Base-by-base conservation (phyloP, 2,797 vertebrate species). In the Alauda arvensis region DNA sequence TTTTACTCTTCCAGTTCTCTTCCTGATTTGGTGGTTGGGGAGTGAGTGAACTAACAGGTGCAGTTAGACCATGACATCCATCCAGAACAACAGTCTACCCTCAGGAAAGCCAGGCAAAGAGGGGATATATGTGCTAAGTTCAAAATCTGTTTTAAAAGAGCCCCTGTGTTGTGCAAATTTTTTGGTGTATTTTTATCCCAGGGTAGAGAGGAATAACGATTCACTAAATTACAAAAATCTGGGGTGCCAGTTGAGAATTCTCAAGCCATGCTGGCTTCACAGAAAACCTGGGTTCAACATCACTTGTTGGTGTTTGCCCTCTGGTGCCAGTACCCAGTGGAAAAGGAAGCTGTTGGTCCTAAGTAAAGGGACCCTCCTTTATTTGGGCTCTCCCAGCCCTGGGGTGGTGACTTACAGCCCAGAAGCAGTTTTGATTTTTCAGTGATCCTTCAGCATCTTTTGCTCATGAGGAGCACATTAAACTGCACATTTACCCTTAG, bases 371-470 rank as follows among this genome's bases (percentile, higher is more conserved):
- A 2, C 5, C 6, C 8, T 77, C 21, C 46, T 72, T 62, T 48
- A 33, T 39, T 33, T 49, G 53, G 51, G 18, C 25, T 61, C 90
- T 65, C 39, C 39, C 49, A 68, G 20, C 34, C 39, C 49, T 14
- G 49, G 52, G 29, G 48, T 31, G 15, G 26, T 59, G 70, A n/a
- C 21, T 77, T 34, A 26, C 12, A 43, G 20, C 0, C 0, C 5
- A 89, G 80, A 74, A 45, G n/a, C 13, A 37, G 39, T 60, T 92
- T 79, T 48, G 61, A 37, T 53, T 74, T 82, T 89, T 67, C n/a
- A 79, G 52, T 18, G 28, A 63, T 70, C 46, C 37, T 28, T 34
- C 61, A 21, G 51, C 46, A 60, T n/a, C 51, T 84, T 85, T 56
- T 61, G 16, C n/a, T 84, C 24, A 8, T 33, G 52, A 52, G 33